A percentile compares a stretch with the other conserved stretches of the same genome.
phyloP scores from a whole-genome alignment of 2,888 invertebrate genomes.

The Incurvaria masculella region DNA sequence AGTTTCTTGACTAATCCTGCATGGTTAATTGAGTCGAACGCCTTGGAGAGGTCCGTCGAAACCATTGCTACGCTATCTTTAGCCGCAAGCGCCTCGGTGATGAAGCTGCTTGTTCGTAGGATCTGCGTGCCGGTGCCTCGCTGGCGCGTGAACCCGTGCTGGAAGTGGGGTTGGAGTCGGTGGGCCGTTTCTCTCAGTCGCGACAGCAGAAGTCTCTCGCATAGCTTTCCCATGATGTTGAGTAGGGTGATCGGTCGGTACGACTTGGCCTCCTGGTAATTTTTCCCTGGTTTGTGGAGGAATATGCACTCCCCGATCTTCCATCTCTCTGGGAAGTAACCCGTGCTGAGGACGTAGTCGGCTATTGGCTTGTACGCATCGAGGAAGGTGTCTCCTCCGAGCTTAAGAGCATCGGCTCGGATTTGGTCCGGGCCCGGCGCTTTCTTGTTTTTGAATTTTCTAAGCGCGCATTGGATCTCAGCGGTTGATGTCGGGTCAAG shows the following conservation, averaged over 20 bases:
- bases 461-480: constrained; percentile 2
- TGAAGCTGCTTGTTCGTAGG: neutral
- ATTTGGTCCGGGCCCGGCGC: constrained; percentile 10
- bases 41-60: constrained; percentile 7
- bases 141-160: constrained; percentile 1
- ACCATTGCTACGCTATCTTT: constrained; percentile 6
- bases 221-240: constrained; percentile 10
- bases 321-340: constrained; percentile 8
- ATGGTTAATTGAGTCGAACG: constrained; percentile 9
- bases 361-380: neutral
- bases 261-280: constrained; percentile 6
- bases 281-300: constrained; percentile 10
- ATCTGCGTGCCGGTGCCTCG: constrained; percentile 2
- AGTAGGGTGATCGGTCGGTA: constrained; percentile 10
- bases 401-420: constrained; percentile 10
- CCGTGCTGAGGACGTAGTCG: constrained; percentile 7
- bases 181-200: neutral
- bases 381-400: constrained; percentile 7
- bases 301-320: constrained; percentile 8
- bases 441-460: constrained; percentile 9
- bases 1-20: constrained; percentile 7
- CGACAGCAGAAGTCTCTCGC: constrained; percentile 6
- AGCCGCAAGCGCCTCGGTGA: neutral
- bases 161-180: constrained; percentile 1
- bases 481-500: constrained; percentile 4